Percentiles rank a stretch among this genome's conserved stretches.
These are phyloP conservation scores for Halictus quadricinctus DNA, from an alignment of 2,888 invertebrate genomes.

Conservation along the genomic window DNA sequence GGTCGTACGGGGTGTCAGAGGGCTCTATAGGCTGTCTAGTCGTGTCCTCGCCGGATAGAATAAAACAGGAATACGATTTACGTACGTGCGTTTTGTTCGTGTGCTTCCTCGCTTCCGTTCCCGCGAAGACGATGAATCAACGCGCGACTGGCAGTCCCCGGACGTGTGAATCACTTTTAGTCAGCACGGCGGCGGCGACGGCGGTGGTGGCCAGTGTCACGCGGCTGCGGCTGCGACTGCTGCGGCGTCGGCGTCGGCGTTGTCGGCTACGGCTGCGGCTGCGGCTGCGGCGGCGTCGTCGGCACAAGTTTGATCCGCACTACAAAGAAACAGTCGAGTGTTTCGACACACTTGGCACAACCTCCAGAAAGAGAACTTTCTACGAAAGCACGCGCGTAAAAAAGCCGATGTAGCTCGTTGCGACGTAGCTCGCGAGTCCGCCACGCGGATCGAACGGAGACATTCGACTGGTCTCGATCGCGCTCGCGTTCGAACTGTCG, in stretches of 20 bases:
- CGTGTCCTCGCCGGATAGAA: neutral
- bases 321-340: constrained; percentile 10
- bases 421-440: constrained; percentile 5
- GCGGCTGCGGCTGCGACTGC: constrained; percentile 20
- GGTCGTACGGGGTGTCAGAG: neutral
- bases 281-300: neutral
- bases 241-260: neutral
- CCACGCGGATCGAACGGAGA: constrained; percentile 44
- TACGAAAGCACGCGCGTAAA: constrained; percentile 53
- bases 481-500: constrained; percentile 24
- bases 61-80: constrained; percentile 15
- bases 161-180: constrained; percentile 36
- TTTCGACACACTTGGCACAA: constrained; percentile 56
- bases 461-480: constrained; percentile 36
- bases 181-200: neutral
- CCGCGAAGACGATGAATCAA: constrained; percentile 23
- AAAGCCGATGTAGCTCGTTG: constrained; percentile 14
- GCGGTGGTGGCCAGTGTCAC: constrained; percentile 14
- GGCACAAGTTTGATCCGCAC: constrained; percentile 40
- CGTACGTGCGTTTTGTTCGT: constrained; percentile 27
- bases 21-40: neutral
- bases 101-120: neutral
- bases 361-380: constrained; percentile 41
- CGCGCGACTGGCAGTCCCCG: constrained; percentile 3
- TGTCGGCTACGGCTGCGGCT: neutral